Evolutionary conservation across 2,113 vertebrate species (phyloP), one percentile per base, ranked within the genome.

Genomic region (Gobiocypris rarus): DNA sequence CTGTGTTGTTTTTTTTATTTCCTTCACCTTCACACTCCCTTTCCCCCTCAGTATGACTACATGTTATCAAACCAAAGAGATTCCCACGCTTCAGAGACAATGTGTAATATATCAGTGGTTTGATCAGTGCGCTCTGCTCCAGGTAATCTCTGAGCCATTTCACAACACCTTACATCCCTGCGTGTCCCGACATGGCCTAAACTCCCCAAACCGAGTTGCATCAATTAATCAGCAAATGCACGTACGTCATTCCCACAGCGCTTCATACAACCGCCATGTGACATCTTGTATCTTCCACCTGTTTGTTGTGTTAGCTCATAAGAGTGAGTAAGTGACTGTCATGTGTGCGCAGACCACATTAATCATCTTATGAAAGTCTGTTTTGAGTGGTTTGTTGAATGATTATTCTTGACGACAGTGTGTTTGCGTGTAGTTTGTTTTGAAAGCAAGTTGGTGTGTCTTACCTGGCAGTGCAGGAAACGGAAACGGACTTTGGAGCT

Each of bases 401-500:
- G 26, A 67, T 50, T 24, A 5, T 78, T 67, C 82, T 76, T 48
- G 61, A 22, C 7, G n/a, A 38, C 56, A 34, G 17, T 28, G 24
- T 67, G 61, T 65, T 71, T 86, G 74, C 48, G 22, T 78, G 24
- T 1, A n/a, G 9, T 70, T 70, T 28, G n/a, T 43, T 76, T 45
- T 59, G 45, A n/a, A 52, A 24, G 41, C 4, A 5, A 56, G 26
- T 5, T 38, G 15, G 43, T 61, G 50, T 19, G 17, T 45, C 89
- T 92, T 59, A 98, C 98, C 97, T 97, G 96, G 93, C 95, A 97
- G 90, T 98, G 95, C 81, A 96, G 91, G 90, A 97, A 97, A 5
- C 94, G 95, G 26, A 99, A 96, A 85, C 96, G 97, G 67, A 98
- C 97, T 92, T 97, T 98, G 93, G 97, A 96, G 84, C 97, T 98